Base-by-base conservation (phyloP, 2,113 vertebrate genomes). In the Mormoops blainvillei region DNA sequence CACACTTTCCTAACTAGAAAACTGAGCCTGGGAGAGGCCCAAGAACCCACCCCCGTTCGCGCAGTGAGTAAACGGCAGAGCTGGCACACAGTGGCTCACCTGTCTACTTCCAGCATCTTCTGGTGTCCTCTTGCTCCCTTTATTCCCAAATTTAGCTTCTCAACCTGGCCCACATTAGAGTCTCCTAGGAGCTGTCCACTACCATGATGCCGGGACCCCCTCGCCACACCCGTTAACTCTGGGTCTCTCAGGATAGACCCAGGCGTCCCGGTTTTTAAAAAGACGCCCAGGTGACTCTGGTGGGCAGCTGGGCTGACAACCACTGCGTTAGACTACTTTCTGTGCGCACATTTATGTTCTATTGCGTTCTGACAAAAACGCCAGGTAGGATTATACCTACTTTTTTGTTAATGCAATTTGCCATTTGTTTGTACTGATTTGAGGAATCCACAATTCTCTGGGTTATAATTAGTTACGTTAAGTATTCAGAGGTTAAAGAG, bases 1-100 rank as follows among this genome's bases (percentile, higher is more conserved):
- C 2, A 20, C 65, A 77, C 12, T 45, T 11, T 65, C 19, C 41
- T 36, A 4, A 70, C 16, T 13, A 26, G 78, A 48, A 93, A 84
- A 43, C 33, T 13, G 2, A 33, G 4, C 56, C 65, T 68, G 63
- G n/a, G 9, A 68, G 76, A 73, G 48, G 36, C 78, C 28, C 31
- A 16, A 11, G 50, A 77, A 52, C 65, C 52, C 68, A 26, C 33
- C 43, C 68, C 26, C n/a, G 56, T 43, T 71, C n/a, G 19, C 50
- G 31, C 4, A 15, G 77, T 20, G 31, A 56, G 45, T 15, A 70
- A 7, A n/a, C 0, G 0, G 10, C 43, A 58, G 19, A 80, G 50
- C 41, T 1, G 3, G 4, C 1, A 1, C 26, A 4, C 14, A 9
- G 3, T 12, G 8, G 20, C 41, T 26, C 0, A 2, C 54, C 33